phyloP scores from a whole-genome alignment of 2,888 invertebrate genomes.

The Epicampocera succincta region DNA sequence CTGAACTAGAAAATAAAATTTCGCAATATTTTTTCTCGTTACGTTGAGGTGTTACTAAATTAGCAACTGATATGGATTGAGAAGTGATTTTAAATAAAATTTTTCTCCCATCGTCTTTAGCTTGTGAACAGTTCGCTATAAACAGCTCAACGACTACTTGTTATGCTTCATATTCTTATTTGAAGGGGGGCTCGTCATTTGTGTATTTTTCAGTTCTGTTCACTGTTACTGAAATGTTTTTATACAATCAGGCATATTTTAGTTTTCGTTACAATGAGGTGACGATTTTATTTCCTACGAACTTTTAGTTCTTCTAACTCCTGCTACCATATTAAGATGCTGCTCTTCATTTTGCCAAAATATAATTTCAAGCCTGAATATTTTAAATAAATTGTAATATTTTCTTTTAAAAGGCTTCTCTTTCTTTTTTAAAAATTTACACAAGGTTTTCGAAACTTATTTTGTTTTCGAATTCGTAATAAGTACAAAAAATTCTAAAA shows the following conservation, averaged over 20 bases:
- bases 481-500: no score
- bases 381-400: no score
- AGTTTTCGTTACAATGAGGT: neutral
- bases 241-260: slow-evolving; percentile 17
- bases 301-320: no score
- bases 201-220: slow-evolving; percentile 27
- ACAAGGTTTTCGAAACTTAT: no score
- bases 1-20: neutral
- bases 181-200: slow-evolving; percentile 42
- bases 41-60: slow-evolving; percentile 7
- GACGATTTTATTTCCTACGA: no score
- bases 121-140: slow-evolving; percentile 29
- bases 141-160: slow-evolving; percentile 2
- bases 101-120: slow-evolving; percentile 21
- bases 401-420: no score
- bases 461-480: no score
- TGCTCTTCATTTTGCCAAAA: no score
- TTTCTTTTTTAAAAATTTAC: no score
- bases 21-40: slow-evolving; percentile 28
- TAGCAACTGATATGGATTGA: slow-evolving; percentile 26
- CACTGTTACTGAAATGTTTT: neutral
- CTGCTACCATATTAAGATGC: no score
- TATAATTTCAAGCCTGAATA: no score
- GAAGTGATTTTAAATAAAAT: neutral
- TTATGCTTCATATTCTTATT: neutral